Base-by-base conservation (phyloP, 2,888 invertebrate genomes). In the Sthenelais limicola region DNA sequence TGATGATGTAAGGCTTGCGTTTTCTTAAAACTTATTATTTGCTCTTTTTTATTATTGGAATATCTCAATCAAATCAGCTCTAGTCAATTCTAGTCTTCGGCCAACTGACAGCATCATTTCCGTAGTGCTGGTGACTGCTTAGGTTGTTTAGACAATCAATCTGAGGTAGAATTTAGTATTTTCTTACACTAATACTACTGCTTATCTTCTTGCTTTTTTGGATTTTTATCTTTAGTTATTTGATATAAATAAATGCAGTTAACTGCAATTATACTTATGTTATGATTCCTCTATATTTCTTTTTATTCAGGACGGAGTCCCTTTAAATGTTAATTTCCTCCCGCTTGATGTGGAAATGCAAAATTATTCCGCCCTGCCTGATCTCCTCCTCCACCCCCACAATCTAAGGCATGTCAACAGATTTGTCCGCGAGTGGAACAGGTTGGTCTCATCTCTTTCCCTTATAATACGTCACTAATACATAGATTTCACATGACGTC, bases 391-490 rank as follows among this genome's bases (percentile, higher is more conserved):
- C 3, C 82, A 82, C 70, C 83, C 82, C 2, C 71, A 71, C 21
- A 81, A 85, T 68, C 74, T 83, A 15, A 74, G 78, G 49, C 79
- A 82, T 12, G 79, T 83, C 24, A 81, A 83, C 68, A 79, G 79
- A 73, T 86, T 85, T 79, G 79, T 84, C 7, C 69, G 82, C n/a
- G 83, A 84, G 66, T 86, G 86, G 86, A 82, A 79, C 73, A 82
- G 82, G 85, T 85, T n/a, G n/a, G n/a, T n/a, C n/a, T n/a, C n/a
- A n/a, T n/a, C n/a, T n/a, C n/a, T n/a, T n/a, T n/a, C n/a, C n/a
- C n/a, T n/a, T n/a, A n/a, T n/a, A n/a, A n/a, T n/a, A n/a, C n/a
- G n/a, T n/a, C n/a, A n/a, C n/a, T n/a, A n/a, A n/a, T n/a, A n/a
- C n/a, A n/a, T n/a, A n/a, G n/a, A n/a, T n/a, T n/a, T n/a, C n/a